phyloP scores from a whole-genome alignment of 2,113 vertebrate species.

The Phylloscopus trochilus region DNA sequence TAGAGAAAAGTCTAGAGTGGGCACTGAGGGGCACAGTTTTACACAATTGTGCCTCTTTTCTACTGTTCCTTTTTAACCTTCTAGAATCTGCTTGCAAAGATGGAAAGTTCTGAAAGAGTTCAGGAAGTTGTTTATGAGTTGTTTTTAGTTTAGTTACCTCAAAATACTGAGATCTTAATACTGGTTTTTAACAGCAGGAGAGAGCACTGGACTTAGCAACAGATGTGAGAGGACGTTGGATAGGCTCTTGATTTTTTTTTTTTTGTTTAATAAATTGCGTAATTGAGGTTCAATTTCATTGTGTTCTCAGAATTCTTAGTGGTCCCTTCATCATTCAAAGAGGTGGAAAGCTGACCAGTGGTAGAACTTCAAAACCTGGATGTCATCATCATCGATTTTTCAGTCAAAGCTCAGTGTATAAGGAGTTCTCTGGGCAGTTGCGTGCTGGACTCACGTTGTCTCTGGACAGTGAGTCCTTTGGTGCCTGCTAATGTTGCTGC shows the following conservation, averaged over 20 bases:
- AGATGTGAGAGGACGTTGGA: background rate
- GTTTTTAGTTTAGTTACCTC: background rate
- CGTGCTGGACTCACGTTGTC: background rate
- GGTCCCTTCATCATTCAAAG: background rate
- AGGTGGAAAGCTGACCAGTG: background rate
- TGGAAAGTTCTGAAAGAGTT: background rate
- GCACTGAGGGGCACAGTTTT: background rate
- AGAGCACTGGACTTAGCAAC: background rate
- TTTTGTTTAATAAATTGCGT: background rate
- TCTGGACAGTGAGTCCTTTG: background rate
- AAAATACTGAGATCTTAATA: background rate
- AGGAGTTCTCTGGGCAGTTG: background rate
- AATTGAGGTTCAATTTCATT: background rate
- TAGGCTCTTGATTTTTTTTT: background rate
- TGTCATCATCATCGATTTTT: background rate
- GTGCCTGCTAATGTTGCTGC: background rate
- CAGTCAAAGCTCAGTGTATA: background rate
- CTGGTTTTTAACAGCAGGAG: background rate
- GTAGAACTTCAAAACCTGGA: background rate
- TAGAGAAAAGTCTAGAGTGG: background rate
- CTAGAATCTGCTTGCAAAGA: background rate
- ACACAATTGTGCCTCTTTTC: background rate
- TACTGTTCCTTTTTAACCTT: background rate
- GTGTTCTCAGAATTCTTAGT: background rate
- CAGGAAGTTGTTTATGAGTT: background rate